phyloP scores from a whole-genome alignment of 2,888 invertebrate genomes.

The Bruchidius siliquastri region DNA sequence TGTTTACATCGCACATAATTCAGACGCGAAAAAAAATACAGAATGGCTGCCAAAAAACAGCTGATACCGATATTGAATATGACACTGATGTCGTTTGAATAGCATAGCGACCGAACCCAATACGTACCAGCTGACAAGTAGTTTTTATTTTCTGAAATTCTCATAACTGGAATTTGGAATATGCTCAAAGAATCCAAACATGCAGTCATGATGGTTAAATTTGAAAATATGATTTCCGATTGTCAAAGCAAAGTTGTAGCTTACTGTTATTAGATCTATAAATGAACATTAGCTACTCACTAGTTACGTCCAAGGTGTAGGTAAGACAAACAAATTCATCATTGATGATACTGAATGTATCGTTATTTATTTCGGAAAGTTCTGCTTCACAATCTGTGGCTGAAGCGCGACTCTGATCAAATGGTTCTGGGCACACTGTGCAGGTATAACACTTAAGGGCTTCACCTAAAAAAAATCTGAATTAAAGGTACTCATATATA shows the following conservation, averaged over 20 bases:
- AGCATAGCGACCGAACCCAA: too few species aligned
- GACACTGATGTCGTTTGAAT: too few species aligned
- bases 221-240: not conserved
- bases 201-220: not conserved
- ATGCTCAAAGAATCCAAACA: too few species aligned
- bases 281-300: not conserved
- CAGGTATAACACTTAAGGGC: not conserved
- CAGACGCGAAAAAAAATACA: too few species aligned
- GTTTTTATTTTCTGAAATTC: too few species aligned
- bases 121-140: too few species aligned
- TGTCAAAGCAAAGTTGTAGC: not conserved
- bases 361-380: not conserved
- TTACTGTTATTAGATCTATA: not conserved
- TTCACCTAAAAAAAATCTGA: not conserved
- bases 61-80: too few species aligned
- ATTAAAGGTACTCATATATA: too few species aligned
- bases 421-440: not conserved
- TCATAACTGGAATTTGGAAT: too few species aligned
- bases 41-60: too few species aligned
- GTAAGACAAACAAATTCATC: not conserved
- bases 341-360: not conserved
- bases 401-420: not conserved
- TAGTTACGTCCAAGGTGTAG: not conserved
- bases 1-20: too few species aligned
- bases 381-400: not conserved